phyloP scores from a whole-genome alignment of 2,797 vertebrate genomes.

The Ateles fusciceps region DNA sequence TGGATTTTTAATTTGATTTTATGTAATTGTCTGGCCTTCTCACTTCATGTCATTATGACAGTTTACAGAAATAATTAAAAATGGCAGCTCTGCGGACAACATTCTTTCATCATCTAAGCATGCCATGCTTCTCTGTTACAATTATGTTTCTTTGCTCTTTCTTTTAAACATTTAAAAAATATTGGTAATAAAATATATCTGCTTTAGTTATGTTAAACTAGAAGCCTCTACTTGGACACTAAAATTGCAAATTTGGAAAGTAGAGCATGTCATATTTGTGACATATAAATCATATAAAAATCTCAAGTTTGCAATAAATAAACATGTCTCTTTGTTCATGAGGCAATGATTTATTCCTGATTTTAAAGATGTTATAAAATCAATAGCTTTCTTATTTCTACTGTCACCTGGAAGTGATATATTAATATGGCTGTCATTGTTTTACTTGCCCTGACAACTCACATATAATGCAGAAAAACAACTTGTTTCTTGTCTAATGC shows the following conservation, averaged over 20 bases:
- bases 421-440: constrained; percentile 68
- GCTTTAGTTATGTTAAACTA: not conserved
- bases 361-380: constrained; percentile 73
- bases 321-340: constrained; percentile 59
- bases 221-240: not conserved
- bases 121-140: not conserved
- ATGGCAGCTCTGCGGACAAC: not conserved
- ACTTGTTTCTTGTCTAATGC: not conserved
- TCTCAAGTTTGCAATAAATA: constrained; percentile 51
- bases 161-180: not conserved
- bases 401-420: constrained; percentile 67
- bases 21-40: not conserved
- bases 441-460: constrained; percentile 39
- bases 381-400: constrained; percentile 76
- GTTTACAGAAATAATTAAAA: not conserved
- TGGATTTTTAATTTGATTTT: not conserved
- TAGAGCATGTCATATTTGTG: constrained; percentile 60
- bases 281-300: constrained; percentile 61
- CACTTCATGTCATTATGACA: not conserved
- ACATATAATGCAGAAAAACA: constrained; percentile 57
- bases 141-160: not conserved
- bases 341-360: constrained; percentile 73
- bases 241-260: constrained; percentile 59
- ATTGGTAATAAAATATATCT: not conserved
- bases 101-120: not conserved